Percentiles rank a stretch among this genome's conserved stretches.
Conservation (phyloP, 2,113 vertebrate species). For the Pangasianodon hypophthalmus region DNA sequence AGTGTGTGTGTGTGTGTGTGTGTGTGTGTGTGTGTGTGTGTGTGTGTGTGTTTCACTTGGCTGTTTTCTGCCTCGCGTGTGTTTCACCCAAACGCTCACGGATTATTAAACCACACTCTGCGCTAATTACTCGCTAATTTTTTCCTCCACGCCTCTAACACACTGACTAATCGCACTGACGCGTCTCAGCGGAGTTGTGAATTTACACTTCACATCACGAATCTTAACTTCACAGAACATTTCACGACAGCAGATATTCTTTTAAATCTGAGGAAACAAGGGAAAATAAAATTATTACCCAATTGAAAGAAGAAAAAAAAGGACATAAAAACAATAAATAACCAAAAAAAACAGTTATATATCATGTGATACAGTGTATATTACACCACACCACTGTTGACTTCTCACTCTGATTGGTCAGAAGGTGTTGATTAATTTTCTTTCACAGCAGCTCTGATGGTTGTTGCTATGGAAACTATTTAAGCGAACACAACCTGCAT, state of each 20-base stretch:
- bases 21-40: neutral
- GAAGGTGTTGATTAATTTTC: neutral
- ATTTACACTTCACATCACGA: neutral
- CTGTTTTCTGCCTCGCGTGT: neutral
- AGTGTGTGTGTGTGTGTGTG: constrained; percentile 48
- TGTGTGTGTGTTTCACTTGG: constrained; percentile 10
- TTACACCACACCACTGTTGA: neutral
- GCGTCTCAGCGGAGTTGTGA: neutral
- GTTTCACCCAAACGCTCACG: neutral
- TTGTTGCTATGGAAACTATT: neutral
- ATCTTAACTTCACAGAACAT: neutral
- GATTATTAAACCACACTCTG: neutral
- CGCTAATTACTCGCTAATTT: neutral
- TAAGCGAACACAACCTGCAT: neutral
- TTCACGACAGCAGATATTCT: neutral
- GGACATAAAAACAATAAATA: neutral
- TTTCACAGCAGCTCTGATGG: neutral
- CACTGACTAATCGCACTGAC: neutral
- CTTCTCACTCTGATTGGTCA: neutral
- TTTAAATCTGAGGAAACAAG: neutral
- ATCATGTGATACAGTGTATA: neutral
- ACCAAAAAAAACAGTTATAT: neutral
- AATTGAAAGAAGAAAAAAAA: no score
- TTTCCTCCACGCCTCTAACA: neutral
- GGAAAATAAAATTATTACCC: neutral